A percentile compares a stretch with the other conserved stretches of the same genome.
Evolutionary conservation across 1,140 invertebrate genomes (phyloP).

Genomic region (Ostrea edulis): DNA sequence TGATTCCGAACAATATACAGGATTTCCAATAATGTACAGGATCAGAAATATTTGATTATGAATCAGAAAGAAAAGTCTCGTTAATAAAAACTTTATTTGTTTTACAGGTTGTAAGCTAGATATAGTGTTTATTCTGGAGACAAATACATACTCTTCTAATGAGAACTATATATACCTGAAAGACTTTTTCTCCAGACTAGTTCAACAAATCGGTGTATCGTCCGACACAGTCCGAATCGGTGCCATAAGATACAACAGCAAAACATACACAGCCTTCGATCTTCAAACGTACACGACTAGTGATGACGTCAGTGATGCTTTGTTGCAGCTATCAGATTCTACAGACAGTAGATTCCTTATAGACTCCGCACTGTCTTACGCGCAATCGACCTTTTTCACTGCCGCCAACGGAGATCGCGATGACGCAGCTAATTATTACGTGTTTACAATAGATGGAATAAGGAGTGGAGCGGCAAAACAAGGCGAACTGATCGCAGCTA

Average conservation of each 20-base stretch:
- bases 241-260: neutral
- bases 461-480: neutral
- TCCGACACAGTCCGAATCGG: neutral
- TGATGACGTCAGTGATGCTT: neutral
- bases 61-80: too few species aligned
- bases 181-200: neutral
- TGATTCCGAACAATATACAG: too few species aligned
- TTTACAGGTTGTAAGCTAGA: constrained; percentile 5
- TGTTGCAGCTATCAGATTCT: neutral
- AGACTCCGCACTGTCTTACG: neutral
- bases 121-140: neutral
- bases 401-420: neutral
- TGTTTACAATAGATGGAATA: neutral
- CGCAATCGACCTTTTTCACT: neutral
- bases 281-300: neutral
- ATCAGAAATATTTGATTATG: too few species aligned
- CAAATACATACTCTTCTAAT: neutral
- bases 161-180: neutral
- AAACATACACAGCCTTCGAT: neutral
- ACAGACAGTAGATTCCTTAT: neutral
- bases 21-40: too few species aligned
- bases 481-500: neutral
- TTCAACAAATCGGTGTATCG: neutral
- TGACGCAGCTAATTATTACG: neutral
- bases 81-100: neutral